Evolutionary conservation across 1,140 invertebrate species (phyloP), one percentile per base, ranked within the genome.

Genomic region (Theocolax elegans): DNA sequence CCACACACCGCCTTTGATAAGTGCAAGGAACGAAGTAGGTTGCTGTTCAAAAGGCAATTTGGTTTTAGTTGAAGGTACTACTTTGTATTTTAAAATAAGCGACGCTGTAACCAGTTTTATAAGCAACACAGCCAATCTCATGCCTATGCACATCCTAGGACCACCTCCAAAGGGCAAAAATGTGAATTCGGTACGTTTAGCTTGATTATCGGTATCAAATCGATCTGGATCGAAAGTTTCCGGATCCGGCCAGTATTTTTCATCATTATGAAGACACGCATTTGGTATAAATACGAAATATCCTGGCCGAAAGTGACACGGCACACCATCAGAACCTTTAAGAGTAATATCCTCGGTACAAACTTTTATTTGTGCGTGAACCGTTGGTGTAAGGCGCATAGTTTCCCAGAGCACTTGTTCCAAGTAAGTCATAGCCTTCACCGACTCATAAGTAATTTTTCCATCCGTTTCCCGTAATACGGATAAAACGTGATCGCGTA

Each of bases 141-240:
- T 85, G 51, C 88, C 88, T 8, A 88, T 86, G 65, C 89, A 90
- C 56, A 87, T 85, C 46, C 89, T 81, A 0, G 86, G 84, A 3
- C 89, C 89, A 23, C 89, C 88, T 0, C 89, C 87, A 74, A 91
- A 92, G 1, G 90, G 89, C 17, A 91, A 71, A 73, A 85, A 90
- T 2, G 65, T 64, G 58, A 75, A 83, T 31, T 74, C 84, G 42
- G 76, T 81, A 3, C 86, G 74, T 13, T 67, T 67, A 13, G 71
- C 62, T 17, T 79, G 79, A 13, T 78, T 79, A 27, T 83, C 78
- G 0, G 86, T 81, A 4, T 77, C 73, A 73, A 93, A 93, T 71
- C 91, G 81, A 13, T 92, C 89, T 0, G 92, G 92, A 77, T 91
- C 84, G 76, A 92, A 93, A 15, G 76, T 76, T 8, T 90, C 85